Conservation (phyloP, 2,113 vertebrate species). For the Cheilinus undulatus region DNA sequence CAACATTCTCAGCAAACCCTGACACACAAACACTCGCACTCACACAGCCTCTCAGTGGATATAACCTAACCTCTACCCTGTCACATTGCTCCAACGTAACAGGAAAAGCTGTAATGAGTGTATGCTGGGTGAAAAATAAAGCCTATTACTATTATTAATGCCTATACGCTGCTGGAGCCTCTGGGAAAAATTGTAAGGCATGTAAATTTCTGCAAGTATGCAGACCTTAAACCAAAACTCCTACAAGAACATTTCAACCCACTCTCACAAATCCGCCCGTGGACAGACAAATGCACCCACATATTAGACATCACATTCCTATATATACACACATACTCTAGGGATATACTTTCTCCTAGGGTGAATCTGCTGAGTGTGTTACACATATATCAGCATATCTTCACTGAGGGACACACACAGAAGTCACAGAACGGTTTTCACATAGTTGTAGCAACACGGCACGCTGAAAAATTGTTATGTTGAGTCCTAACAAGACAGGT, state of each 20-base stretch:
- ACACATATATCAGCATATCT: conserved; percentile 64
- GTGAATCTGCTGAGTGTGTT: conserved; percentile 69
- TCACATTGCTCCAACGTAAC: conserved; percentile 48
- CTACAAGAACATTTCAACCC: conserved; percentile 25
- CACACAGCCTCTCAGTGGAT: conserved; percentile 53
- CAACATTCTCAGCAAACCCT: conserved; percentile 58
- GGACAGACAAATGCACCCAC: conserved; percentile 47
- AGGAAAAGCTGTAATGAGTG: conserved; percentile 48
- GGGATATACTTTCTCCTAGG: conserved; percentile 52
- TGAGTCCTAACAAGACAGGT: conserved; percentile 52
- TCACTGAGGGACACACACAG: conserved; percentile 56
- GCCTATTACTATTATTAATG: conserved; percentile 43
- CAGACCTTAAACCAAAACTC: conserved; percentile 40
- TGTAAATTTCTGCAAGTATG: conserved; percentile 22
- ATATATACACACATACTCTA: conserved; percentile 53
- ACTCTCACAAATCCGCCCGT: conserved; percentile 32
- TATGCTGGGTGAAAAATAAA: conserved; percentile 49
- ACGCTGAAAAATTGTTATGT: conserved; percentile 36
- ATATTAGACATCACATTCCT: conserved; percentile 34
- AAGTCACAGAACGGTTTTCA: conserved; percentile 33
- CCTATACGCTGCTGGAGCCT: conserved; percentile 23
- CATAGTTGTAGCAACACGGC: conserved; percentile 51
- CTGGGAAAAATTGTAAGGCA: conserved; percentile 28
- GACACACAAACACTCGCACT: conserved; percentile 47
- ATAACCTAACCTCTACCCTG: conserved; percentile 59